phyloP scores from a whole-genome alignment of 1,140 invertebrate species.

The Babylonia areolata region DNA sequence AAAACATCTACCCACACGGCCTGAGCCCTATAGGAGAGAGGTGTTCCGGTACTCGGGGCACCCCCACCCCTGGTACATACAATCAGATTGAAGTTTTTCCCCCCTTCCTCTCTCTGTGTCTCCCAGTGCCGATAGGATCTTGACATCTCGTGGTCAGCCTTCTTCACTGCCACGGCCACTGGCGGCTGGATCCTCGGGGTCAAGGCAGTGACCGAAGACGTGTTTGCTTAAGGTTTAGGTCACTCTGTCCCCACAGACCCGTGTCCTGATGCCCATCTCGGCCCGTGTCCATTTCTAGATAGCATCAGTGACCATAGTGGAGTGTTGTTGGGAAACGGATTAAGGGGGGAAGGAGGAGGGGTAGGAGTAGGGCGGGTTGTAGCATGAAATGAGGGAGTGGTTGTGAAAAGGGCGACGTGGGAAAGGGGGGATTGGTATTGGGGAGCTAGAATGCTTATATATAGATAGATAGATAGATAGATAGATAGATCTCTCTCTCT shows the following conservation, averaged over 20 bases:
- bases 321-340: too few species aligned
- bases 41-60: not conserved
- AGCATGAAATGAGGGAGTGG: too few species aligned
- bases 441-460: too few species aligned
- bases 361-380: too few species aligned
- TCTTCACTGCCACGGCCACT: not conserved
- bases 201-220: not conserved
- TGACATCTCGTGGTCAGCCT: not conserved
- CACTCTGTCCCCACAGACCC: not conserved
- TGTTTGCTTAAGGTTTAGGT: conserved; percentile 17
- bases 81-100: not conserved
- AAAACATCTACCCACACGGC: too few species aligned
- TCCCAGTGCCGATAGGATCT: not conserved
- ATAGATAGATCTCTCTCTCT: too few species aligned
- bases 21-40: too few species aligned
- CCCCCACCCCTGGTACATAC: too few species aligned
- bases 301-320: not conserved
- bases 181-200: not conserved
- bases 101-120: not conserved
- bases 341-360: too few species aligned
- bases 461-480: too few species aligned
- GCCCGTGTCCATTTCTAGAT: not conserved
- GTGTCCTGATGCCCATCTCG: not conserved
- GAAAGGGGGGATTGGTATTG: too few species aligned
- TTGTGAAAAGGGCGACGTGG: too few species aligned